phyloP scores from a whole-genome alignment of 2,113 vertebrate species.

The Sebastes schlegelii region DNA sequence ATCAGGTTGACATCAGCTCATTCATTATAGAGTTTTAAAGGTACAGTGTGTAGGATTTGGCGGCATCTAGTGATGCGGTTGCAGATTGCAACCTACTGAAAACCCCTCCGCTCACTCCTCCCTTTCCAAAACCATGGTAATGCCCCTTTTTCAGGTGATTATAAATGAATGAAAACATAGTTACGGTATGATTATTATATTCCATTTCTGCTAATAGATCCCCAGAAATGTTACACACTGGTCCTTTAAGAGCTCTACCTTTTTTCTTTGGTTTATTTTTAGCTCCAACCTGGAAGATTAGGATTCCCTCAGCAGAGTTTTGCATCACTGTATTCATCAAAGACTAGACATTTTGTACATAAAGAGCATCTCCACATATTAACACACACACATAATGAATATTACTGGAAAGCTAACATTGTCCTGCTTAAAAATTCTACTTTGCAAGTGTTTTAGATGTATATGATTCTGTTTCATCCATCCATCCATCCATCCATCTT shows the following conservation, averaged over 20 bases:
- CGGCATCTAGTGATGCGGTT: too few relatives aligned
- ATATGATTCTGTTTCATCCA: too few relatives aligned
- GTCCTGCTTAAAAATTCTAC: background rate
- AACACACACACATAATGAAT: background rate
- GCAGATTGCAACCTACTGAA: too few relatives aligned
- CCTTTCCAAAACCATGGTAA: too few relatives aligned
- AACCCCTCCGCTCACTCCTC: too few relatives aligned
- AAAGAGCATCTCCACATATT: background rate
- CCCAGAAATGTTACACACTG: too few relatives aligned
- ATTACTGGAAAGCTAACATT: background rate
- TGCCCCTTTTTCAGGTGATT: too few relatives aligned
- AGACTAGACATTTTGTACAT: background rate
- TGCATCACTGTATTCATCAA: background rate
- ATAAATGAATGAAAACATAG: too few relatives aligned
- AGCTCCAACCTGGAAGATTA: background rate
- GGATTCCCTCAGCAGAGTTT: background rate
- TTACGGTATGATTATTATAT: too few relatives aligned
- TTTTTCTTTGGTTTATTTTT: background rate
- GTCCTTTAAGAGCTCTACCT: background rate
- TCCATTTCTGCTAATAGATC: too few relatives aligned
- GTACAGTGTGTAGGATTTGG: too few relatives aligned
- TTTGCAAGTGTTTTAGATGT: background rate
- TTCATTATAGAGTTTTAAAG: background rate
- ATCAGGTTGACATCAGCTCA: slow-evolving; percentile 79
- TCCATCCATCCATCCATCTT: too few relatives aligned